phyloP scores from a whole-genome alignment of 2,113 vertebrate species.

The Henicopernis longicauda region DNA sequence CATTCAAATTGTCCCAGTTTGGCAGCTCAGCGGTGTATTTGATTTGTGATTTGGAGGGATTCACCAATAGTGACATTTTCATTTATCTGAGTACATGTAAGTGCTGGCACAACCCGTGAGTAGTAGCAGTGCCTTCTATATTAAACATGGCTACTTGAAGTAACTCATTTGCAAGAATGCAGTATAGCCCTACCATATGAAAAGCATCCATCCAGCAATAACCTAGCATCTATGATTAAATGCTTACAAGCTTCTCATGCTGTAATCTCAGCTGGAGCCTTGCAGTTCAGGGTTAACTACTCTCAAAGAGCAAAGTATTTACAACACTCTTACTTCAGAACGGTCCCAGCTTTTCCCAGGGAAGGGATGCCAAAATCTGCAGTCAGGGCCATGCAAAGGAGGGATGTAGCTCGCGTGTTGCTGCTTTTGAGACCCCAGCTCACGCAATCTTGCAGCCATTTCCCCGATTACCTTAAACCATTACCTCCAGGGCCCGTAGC shows the following conservation, averaged over 20 bases:
- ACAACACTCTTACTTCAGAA: not conserved
- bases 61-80: not conserved
- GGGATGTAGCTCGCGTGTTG: not conserved
- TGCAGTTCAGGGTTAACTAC: not conserved
- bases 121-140: not conserved
- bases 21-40: not conserved
- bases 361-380: not conserved
- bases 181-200: not conserved
- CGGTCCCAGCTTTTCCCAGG: fast-evolving
- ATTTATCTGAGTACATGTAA: not conserved
- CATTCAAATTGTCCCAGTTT: not conserved
- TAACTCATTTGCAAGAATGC: not conserved
- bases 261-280: not conserved
- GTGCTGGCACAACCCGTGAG: not conserved
- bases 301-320: not conserved
- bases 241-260: not conserved
- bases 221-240: not conserved
- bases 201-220: not conserved
- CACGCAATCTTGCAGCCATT: not conserved
- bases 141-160: not conserved
- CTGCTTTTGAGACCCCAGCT: not conserved
- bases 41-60: not conserved
- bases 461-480: not conserved
- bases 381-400: not conserved
- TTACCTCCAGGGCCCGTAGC: not conserved